Evolutionary conservation across 37 sponge, comb jelly and placozoan genomes (phyloP), one percentile per base, ranked within the genome.

Genomic region (Beroe forskalii): DNA sequence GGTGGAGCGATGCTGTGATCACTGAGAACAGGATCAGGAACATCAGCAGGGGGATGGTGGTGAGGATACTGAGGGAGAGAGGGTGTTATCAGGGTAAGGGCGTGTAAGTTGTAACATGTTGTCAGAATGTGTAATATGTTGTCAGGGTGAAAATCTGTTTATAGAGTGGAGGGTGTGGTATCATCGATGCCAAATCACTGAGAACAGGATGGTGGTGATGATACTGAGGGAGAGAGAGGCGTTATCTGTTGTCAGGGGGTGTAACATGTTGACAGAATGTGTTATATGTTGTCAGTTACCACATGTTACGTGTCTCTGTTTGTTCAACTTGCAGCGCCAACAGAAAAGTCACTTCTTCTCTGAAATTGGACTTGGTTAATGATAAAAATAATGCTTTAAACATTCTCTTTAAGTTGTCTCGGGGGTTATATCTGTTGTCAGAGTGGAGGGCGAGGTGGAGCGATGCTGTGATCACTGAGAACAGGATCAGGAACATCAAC

Each of bases 361-460:
- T n/a, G n/a, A n/a, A n/a, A n/a, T n/a, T n/a, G n/a, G n/a, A n/a
- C n/a, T n/a, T n/a, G n/a, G n/a, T n/a, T n/a, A n/a, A n/a, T n/a
- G n/a, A n/a, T n/a, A n/a, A n/a, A n/a, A n/a, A n/a, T n/a, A n/a
- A n/a, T n/a, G n/a, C n/a, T n/a, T n/a, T n/a, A n/a, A n/a, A n/a
- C n/a, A n/a, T n/a, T n/a, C n/a, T n/a, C n/a, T n/a, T n/a, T n/a
- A n/a, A n/a, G n/a, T n/a, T n/a, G n/a, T n/a, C n/a, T n/a, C n/a
- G n/a, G n/a, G n/a, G 9, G 17, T 55, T 9, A 17, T 55, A 55
- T 19, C 60, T 55, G 17, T 55, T 9, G 60, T 55, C 9, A n/a
- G n/a, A n/a, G 40, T 43, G 86, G 27, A 80, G 1, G n/a, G 20
- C 55, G 12, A 80, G 24, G 86, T 80, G 86, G 48, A 80, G 28